phyloP scores from a whole-genome alignment of 2,113 vertebrate genomes.

The Brachirus orientalis region DNA sequence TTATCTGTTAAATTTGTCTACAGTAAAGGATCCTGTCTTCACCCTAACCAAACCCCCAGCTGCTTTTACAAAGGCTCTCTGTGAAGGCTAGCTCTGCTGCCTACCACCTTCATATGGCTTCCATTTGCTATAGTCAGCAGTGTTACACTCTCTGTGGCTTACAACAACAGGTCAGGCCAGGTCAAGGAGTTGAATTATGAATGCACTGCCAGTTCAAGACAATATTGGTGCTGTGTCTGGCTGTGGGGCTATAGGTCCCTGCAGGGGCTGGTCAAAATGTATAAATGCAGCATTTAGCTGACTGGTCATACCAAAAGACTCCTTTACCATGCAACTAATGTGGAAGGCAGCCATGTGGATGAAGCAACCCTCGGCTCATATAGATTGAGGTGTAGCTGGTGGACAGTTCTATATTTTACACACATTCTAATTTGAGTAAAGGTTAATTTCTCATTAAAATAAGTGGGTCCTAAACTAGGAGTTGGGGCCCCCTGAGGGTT shows the following conservation, averaged over 20 bases:
- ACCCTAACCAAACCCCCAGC: neutral
- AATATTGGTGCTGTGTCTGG: neutral
- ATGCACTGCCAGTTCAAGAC: constrained; percentile 15
- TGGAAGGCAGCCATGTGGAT: too few species aligned
- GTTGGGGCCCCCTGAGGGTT: too few species aligned
- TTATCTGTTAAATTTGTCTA: neutral
- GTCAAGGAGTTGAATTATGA: constrained; percentile 68
- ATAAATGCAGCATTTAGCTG: too few species aligned
- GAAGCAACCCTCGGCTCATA: too few species aligned
- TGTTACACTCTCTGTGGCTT: constrained; percentile 33
- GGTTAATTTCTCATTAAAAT: too few species aligned
- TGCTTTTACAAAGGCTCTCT: constrained; percentile 56
- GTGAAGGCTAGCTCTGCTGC: constrained; percentile 28
- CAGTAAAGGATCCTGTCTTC: constrained; percentile 4
- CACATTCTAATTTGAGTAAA: too few species aligned
- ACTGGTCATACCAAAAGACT: too few species aligned
- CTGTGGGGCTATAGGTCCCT: neutral
- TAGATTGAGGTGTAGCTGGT: too few species aligned
- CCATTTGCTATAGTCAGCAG: constrained; percentile 55
- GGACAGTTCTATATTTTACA: too few species aligned
- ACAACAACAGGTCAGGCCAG: constrained; percentile 50
- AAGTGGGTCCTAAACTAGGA: too few species aligned
- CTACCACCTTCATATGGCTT: constrained; percentile 49
- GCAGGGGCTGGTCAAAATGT: too few species aligned
- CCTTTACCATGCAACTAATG: too few species aligned